Percentiles rank a stretch among this genome's conserved stretches.
phyloP scores from a whole-genome alignment of 1,140 invertebrate species.

The Heliconius melpomene region DNA sequence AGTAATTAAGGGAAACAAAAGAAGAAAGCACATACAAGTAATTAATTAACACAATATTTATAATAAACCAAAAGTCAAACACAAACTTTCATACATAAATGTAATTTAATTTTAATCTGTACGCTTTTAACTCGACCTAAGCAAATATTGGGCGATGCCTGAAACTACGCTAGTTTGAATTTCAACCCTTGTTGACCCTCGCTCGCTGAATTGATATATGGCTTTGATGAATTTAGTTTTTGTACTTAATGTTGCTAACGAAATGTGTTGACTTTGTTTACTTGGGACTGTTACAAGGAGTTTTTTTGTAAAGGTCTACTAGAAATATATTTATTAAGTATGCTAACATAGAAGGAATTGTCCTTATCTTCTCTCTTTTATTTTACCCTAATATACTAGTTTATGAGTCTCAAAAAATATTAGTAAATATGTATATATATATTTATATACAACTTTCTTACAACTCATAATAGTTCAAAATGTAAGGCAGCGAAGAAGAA shows the following conservation, averaged over 20 bases:
- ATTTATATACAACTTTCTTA: no score
- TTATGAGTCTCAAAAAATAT: no score
- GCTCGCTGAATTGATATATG: constrained; percentile 49
- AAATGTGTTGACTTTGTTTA: constrained; percentile 1
- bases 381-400: no score
- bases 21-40: neutral
- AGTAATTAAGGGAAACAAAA: no score
- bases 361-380: no score
- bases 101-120: constrained; percentile 19
- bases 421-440: no score
- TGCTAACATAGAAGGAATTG: neutral
- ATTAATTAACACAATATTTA: neutral
- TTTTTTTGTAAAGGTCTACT: neutral
- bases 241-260: constrained; percentile 20
- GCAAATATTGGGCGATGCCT: constrained; percentile 39
- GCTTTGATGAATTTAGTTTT: constrained; percentile 50
- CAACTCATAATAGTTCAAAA: no score
- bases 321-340: neutral
- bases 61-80: neutral
- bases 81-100: neutral
- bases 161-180: constrained; percentile 54
- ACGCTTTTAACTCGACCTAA: constrained; percentile 29
- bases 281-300: neutral
- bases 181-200: constrained; percentile 51
- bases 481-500: no score